Conservation (phyloP, 1,140 invertebrate genomes). For the Battus philenor region DNA sequence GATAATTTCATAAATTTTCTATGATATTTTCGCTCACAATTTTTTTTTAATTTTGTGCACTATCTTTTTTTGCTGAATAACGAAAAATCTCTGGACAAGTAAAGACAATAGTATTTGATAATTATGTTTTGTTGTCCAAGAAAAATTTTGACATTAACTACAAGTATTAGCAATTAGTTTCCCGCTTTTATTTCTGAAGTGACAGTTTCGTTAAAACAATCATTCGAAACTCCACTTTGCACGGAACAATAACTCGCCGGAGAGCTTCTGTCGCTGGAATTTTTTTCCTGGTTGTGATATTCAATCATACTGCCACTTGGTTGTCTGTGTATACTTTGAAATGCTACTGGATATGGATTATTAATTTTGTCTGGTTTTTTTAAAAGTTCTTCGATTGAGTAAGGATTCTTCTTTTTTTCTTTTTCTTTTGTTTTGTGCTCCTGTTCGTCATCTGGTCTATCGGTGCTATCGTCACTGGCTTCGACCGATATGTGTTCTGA, state of each 20-base stretch:
- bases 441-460: conserved; percentile 78
- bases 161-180: too few relatives aligned
- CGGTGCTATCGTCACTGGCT: conserved; percentile 79
- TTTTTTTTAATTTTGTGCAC: too few relatives aligned
- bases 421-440: conserved; percentile 48
- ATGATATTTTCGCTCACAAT: too few relatives aligned
- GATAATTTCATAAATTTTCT: too few relatives aligned
- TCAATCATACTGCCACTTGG: conserved; percentile 65
- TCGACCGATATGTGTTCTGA: conserved; percentile 73
- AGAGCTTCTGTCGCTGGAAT: conserved; percentile 55
- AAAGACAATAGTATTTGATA: too few relatives aligned
- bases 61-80: too few relatives aligned
- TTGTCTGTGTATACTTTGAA: conserved; percentile 59
- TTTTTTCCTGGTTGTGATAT: conserved; percentile 44
- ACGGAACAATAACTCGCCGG: conserved; percentile 64
- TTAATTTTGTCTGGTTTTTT: conserved; percentile 84
- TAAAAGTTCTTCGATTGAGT: conserved; percentile 90
- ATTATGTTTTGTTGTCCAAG: too few relatives aligned
- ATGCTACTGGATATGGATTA: conserved; percentile 43
- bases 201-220: conserved; percentile 49
- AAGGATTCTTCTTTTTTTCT: conserved; percentile 85
- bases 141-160: too few relatives aligned
- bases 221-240: conserved; percentile 58
- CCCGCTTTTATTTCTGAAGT: conserved; percentile 61
- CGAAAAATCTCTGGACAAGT: too few relatives aligned